These are phyloP conservation scores for Mythimna ferrago DNA, from an alignment of 2,888 invertebrate species.

Conservation along the genomic window DNA sequence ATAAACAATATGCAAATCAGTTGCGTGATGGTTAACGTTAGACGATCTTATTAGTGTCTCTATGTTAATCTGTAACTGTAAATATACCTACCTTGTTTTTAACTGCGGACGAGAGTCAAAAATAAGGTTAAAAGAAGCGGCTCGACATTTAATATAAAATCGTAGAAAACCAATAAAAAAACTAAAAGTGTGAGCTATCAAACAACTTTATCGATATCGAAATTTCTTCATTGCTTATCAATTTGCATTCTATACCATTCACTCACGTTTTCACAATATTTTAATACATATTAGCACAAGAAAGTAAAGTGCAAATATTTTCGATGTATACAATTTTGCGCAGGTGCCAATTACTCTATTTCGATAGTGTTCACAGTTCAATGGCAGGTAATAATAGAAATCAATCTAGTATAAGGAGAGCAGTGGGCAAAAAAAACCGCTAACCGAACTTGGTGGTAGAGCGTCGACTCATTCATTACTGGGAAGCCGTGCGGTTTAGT, in stretches of 20 bases:
- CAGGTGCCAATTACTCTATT: conserved; percentile 79
- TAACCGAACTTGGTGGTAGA: conserved; percentile 83
- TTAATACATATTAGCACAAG: conserved; percentile 50
- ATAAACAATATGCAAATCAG: conserved; percentile 43
- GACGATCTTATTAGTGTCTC: conserved; percentile 31
- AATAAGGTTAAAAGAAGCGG: conserved; percentile 11
- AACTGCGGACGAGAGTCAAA: neutral
- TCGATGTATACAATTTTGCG: conserved; percentile 67
- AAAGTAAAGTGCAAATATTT: conserved; percentile 69
- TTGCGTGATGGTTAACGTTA: conserved; percentile 22
- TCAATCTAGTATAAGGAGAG: conserved; percentile 83
- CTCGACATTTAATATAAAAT: neutral
- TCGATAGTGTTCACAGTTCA: conserved; percentile 81
- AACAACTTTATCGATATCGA: conserved; percentile 34
- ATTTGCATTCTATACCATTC: conserved; percentile 46
- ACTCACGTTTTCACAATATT: conserved; percentile 61
- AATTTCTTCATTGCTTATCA: conserved; percentile 31
- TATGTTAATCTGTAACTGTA: conserved; percentile 36
- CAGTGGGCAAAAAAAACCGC: conserved; percentile 84
- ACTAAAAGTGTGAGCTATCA: conserved; percentile 17
- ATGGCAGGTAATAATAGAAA: conserved; percentile 83
- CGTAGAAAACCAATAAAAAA: conserved; percentile 25
- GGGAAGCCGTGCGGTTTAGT: conserved; percentile 81
- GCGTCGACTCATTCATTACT: conserved; percentile 82
- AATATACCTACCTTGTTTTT: conserved; percentile 22